A percentile compares a stretch with the other conserved stretches of the same genome.
Conservation (phyloP, 1,140 invertebrate genomes). For the Dreissena polymorpha region DNA sequence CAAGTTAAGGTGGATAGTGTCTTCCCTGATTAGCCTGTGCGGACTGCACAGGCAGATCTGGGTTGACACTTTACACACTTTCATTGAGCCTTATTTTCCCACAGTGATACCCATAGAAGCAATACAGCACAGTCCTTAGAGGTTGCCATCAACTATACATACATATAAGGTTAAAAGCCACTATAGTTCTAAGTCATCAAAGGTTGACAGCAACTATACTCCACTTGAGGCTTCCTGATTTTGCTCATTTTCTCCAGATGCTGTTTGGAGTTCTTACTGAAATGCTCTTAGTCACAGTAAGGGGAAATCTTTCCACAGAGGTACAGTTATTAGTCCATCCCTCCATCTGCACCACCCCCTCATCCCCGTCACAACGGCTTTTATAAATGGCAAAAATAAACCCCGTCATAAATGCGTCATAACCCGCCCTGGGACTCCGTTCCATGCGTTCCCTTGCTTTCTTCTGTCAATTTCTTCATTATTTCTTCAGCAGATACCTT, state of each 20-base stretch:
- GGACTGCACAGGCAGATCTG: no score
- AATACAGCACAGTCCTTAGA: no score
- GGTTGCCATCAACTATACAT: no score
- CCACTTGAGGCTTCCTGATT: conserved; percentile 5
- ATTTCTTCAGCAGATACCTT: conserved; percentile 29
- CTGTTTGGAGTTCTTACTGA: conserved; percentile 71
- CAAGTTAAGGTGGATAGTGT: no score
- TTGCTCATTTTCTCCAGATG: conserved; percentile 70
- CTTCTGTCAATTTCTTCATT: conserved; percentile 29
- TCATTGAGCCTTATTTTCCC: no score
- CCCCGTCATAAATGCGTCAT: conserved; percentile 82
- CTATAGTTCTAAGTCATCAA: no score
- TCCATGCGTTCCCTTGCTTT: conserved; percentile 19
- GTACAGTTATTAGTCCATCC: conserved; percentile 76
- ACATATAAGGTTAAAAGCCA: no score
- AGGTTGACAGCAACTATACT: no score
- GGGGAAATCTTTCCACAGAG: conserved; percentile 78
- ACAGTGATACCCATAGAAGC: no score
- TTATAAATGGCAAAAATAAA: conserved; percentile 70
- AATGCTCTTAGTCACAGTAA: conserved; percentile 76
- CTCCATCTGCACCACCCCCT: conserved; percentile 34
- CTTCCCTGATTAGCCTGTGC: no score
- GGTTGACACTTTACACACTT: no score
- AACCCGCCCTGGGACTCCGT: conserved; percentile 77
- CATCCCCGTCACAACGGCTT: neutral